Base-by-base conservation (phyloP, 2,888 invertebrate species). In the Troilus luridus region DNA sequence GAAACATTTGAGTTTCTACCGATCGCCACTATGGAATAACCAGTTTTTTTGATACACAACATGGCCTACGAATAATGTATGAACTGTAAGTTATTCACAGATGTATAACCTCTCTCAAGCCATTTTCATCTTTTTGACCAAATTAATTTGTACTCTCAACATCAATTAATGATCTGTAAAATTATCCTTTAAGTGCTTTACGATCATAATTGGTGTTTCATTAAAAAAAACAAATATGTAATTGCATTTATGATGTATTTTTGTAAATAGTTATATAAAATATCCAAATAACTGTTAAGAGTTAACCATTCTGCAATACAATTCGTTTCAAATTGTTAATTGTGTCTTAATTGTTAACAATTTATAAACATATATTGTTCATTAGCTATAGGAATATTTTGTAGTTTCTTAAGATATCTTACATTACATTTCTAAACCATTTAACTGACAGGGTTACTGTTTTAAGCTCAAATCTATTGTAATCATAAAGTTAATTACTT, bases 171-270 rank as follows among this genome's bases (percentile, higher is more conserved):
- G 14, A 54, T 56, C 56, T 85, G n/a, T 85, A n/a, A 19, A 85
- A 12, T n/a, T 12, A n/a, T 56, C 85, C 0, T 56, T 56, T 56
- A 58, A 56, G 11, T 85, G 11, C 21, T 56, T 85, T 56, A 11
- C 7, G 12, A 41, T 77, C 19, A 14, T 41, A 7, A 77, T 41
- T 77, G 41, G 27, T 85, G 10, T 56, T 21, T 85, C n/a, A 85
- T 58, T 56, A 14, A 21, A 58, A 85, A 21, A 85, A 56, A 56
- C 6, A 11, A n/a, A 3, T 67, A 21, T 62, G 54, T 41, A 21
- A 56, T n/a, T 56, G n/a, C n/a, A 58, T 85, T 85, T 85, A 58
- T 54, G 56, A 85, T 85, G 11, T 85, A 85, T 85, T 85, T 85
- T 85, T 85, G 54, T 85, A 85, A 85, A 85, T 85, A 56, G 19